Evolutionary conservation across 2,797 vertebrate species (phyloP).

Genomic region (Tadarida brasiliensis): DNA sequence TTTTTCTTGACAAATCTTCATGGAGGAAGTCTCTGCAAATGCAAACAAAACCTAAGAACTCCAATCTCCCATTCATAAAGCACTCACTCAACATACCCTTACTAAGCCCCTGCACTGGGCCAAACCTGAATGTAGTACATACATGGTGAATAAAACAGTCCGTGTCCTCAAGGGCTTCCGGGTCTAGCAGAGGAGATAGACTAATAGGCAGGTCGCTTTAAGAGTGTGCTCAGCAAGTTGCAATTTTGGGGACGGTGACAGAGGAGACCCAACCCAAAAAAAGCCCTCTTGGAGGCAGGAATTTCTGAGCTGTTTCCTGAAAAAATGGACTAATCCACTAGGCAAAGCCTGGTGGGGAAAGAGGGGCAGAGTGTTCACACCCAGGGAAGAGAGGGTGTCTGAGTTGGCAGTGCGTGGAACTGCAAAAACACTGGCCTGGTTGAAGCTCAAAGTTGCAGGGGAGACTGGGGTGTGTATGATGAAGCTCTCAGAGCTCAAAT

Average conservation of each 20-base stretch:
- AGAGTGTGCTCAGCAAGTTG: neutral
- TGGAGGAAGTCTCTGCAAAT: neutral
- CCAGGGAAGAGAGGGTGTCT: neutral
- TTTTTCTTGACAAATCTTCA: neutral
- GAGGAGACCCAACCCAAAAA: neutral
- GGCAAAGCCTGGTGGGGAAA: neutral
- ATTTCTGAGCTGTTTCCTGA: conserved; percentile 35
- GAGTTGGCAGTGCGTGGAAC: neutral
- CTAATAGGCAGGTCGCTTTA: neutral
- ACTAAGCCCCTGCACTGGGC: neutral
- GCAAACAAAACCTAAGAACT: neutral
- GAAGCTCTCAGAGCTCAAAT: neutral
- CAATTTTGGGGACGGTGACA: neutral
- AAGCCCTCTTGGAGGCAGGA: neutral
- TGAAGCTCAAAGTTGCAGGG: neutral
- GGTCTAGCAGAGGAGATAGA: neutral
- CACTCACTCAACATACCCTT: neutral
- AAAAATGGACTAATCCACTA: neutral
- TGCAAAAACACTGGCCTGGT: neutral
- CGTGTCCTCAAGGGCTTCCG: neutral
- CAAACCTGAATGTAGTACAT: neutral
- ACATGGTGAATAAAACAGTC: neutral
- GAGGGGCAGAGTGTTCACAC: neutral
- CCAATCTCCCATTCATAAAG: neutral
- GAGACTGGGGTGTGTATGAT: neutral